Evolutionary conservation across 2,113 vertebrate species (phyloP).

Genomic region (Mobula hypostoma): DNA sequence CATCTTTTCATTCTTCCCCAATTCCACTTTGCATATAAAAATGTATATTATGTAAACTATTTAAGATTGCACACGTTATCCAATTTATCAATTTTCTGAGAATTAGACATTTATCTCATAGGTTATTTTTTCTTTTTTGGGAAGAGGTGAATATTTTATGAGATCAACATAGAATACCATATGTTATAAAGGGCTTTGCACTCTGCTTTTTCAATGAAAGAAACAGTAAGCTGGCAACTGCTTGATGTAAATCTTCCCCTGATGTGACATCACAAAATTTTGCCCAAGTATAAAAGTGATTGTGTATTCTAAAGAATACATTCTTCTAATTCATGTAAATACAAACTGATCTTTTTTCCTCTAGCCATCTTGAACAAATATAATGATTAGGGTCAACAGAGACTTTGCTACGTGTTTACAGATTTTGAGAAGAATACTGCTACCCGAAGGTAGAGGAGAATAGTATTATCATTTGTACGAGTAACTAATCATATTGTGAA

Average conservation of each 20-base stretch:
- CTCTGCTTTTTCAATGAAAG: neutral
- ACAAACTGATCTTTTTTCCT: neutral
- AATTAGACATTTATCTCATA: neutral
- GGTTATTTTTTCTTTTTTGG: neutral
- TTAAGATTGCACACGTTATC: neutral
- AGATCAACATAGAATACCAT: neutral
- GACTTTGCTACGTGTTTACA: neutral
- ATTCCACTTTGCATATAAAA: neutral
- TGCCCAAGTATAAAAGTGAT: neutral
- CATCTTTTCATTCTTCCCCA: neutral
- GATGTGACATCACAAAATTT: neutral
- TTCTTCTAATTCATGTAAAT: neutral
- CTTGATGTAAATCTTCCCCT: neutral
- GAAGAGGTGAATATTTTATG: neutral
- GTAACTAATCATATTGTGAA: neutral
- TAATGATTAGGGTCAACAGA: neutral
- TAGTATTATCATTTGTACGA: neutral
- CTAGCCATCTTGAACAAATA: neutral
- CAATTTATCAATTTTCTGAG: neutral
- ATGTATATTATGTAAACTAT: neutral
- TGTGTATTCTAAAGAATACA: neutral
- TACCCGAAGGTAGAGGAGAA: neutral
- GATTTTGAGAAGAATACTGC: neutral
- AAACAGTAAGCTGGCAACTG: too few species aligned
- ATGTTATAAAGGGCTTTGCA: neutral